These are phyloP conservation scores for Gambelia wislizenii DNA, from an alignment of 2,797 vertebrate genomes.

Conservation along the genomic window DNA sequence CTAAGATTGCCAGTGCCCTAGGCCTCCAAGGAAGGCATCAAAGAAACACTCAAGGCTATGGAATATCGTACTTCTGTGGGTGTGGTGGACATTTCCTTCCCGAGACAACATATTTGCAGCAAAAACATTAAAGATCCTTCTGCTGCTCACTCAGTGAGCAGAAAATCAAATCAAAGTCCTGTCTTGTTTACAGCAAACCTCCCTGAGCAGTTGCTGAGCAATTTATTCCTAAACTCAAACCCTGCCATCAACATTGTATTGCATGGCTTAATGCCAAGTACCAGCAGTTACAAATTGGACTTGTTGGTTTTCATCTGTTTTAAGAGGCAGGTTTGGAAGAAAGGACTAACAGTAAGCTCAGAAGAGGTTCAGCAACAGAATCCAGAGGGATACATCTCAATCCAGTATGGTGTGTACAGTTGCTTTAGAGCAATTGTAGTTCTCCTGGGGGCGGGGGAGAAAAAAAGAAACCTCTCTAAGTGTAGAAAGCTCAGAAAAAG, in stretches of 20 bases:
- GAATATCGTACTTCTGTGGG: conserved; percentile 29
- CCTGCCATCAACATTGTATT: not conserved
- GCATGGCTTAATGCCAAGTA: conserved; percentile 8
- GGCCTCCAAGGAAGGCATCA: not conserved
- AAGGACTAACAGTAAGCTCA: not conserved
- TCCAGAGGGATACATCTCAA: not conserved
- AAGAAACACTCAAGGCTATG: conserved; percentile 24
- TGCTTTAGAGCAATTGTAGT: not conserved
- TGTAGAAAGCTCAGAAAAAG: not conserved
- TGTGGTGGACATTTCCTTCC: conserved; percentile 32
- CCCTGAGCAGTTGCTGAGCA: conserved; percentile 7
- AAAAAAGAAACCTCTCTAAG: not conserved
- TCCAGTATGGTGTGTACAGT: not conserved
- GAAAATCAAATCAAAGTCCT: conserved; percentile 27
- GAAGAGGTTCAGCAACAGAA: not conserved
- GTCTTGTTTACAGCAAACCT: conserved; percentile 2
- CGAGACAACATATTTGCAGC: conserved; percentile 8
- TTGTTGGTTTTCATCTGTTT: not conserved
- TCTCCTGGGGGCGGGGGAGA: not conserved
- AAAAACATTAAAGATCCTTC: not conserved
- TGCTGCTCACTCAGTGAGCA: conserved; percentile 1
- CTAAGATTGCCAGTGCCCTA: not conserved
- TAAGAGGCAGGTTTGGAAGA: not conserved
- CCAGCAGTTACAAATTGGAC: conserved; percentile 10
- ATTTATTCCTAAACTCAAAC: not conserved